Evolutionary conservation across 2,888 invertebrate species (phyloP).

Genomic region (Cantharis lateralis): DNA sequence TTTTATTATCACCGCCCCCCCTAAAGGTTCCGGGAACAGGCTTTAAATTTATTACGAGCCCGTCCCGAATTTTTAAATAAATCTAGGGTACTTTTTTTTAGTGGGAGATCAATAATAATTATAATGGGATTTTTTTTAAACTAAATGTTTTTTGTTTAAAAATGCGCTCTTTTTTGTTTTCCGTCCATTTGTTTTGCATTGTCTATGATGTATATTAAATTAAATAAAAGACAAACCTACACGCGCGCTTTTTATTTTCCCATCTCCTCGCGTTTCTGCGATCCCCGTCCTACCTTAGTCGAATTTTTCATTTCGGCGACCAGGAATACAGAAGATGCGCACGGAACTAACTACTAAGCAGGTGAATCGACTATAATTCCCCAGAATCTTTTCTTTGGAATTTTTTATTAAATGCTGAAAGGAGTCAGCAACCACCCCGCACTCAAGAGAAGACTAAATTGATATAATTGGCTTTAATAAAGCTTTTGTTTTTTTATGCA

Average conservation of each 20-base stretch:
- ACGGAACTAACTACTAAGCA: neutral
- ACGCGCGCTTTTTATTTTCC: neutral
- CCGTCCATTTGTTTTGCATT: slow-evolving; percentile 18
- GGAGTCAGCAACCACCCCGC: too few relatives aligned
- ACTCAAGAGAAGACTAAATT: too few relatives aligned
- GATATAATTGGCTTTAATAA: too few relatives aligned
- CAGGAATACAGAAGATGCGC: neutral
- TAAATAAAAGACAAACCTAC: neutral
- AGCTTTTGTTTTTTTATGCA: too few relatives aligned
- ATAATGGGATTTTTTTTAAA: slow-evolving; percentile 12
- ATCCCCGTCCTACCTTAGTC: neutral
- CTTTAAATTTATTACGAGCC: neutral
- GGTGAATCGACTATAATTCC: too few relatives aligned
- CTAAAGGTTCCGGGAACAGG: neutral
- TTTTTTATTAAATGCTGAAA: too few relatives aligned
- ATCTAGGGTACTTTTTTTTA: neutral
- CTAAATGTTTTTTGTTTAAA: neutral
- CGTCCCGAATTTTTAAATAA: neutral
- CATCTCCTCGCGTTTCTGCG: neutral
- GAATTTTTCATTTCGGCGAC: neutral
- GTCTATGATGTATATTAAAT: slow-evolving; percentile 5
- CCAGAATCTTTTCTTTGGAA: too few relatives aligned
- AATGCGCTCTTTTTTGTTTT: slow-evolving; percentile 3
- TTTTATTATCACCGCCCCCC: neutral
- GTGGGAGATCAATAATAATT: slow-evolving; percentile 1